These are phyloP conservation scores for Rhagonycha lutea DNA, from an alignment of 2,888 invertebrate species.

Conservation along the genomic window DNA sequence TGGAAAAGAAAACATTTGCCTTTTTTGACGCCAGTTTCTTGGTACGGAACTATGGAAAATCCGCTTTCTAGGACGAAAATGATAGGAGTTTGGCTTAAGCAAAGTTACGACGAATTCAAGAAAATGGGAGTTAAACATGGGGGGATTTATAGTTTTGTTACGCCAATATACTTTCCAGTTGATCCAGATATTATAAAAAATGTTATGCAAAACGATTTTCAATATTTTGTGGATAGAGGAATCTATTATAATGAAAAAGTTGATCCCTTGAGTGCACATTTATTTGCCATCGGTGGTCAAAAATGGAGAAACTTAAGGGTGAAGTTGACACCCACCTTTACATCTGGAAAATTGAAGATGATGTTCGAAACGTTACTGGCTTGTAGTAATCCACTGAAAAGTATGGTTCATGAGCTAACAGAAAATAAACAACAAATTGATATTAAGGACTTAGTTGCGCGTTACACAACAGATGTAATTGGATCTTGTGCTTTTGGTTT, in stretches of 20 bases:
- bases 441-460: not conserved
- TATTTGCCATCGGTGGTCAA: no score
- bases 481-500: not conserved
- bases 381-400: slow-evolving; percentile 41
- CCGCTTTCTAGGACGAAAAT: not conserved
- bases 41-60: not conserved
- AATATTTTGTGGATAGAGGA: slow-evolving; percentile 65
- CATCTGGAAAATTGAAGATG: no score
- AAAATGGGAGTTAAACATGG: slow-evolving; percentile 31
- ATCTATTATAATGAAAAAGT: slow-evolving; percentile 60
- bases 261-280: slow-evolving; percentile 54
- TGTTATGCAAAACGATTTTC: slow-evolving; percentile 63
- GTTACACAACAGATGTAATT: not conserved
- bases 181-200: slow-evolving; percentile 43
- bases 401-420: slow-evolving; percentile 33
- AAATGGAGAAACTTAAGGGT: no score
- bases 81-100: not conserved
- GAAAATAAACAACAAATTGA: slow-evolving; percentile 24
- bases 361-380: slow-evolving; percentile 15
- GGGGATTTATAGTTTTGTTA: slow-evolving; percentile 34
- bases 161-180: slow-evolving; percentile 32
- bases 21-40: not conserved
- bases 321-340: no score
- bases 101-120: slow-evolving; percentile 33
- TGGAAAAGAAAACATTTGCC: not conserved